Conservation (phyloP, 1,140 invertebrate species). For the Eumeta japonica region DNA sequence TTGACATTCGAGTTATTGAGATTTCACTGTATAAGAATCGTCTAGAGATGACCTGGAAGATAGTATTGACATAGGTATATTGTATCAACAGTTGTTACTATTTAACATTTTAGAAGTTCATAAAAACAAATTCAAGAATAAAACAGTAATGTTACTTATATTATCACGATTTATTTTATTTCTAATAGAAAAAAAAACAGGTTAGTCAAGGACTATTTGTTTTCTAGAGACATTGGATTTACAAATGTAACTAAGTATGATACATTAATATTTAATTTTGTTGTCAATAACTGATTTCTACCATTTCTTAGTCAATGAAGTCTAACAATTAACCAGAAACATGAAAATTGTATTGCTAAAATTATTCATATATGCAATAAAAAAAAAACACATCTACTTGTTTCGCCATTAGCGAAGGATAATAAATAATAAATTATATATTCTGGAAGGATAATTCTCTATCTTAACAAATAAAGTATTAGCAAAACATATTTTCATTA, state of each 20-base stretch:
- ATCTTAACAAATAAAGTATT: neutral
- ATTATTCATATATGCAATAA: neutral
- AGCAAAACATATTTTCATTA: constrained; percentile 41
- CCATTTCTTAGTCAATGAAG: neutral
- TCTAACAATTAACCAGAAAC: neutral
- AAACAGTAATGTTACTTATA: no score
- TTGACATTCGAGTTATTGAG: no score
- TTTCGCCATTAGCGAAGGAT: neutral
- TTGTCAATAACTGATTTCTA: neutral
- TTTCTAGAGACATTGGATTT: constrained; percentile 48
- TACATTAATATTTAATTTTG: constrained; percentile 6
- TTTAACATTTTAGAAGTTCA: no score
- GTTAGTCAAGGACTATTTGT: no score
- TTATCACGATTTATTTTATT: no score
- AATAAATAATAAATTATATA: neutral
- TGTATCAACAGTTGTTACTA: no score
- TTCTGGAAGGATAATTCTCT: neutral
- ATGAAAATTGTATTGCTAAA: neutral
- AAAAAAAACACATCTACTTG: neutral
- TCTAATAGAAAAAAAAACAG: no score
- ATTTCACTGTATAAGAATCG: no score
- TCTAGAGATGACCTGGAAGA: no score
- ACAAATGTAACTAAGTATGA: constrained; percentile 37
- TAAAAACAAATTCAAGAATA: no score
- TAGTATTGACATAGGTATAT: no score